Base-by-base conservation (phyloP, 2,113 vertebrate species). In the Chauna torquata region DNA sequence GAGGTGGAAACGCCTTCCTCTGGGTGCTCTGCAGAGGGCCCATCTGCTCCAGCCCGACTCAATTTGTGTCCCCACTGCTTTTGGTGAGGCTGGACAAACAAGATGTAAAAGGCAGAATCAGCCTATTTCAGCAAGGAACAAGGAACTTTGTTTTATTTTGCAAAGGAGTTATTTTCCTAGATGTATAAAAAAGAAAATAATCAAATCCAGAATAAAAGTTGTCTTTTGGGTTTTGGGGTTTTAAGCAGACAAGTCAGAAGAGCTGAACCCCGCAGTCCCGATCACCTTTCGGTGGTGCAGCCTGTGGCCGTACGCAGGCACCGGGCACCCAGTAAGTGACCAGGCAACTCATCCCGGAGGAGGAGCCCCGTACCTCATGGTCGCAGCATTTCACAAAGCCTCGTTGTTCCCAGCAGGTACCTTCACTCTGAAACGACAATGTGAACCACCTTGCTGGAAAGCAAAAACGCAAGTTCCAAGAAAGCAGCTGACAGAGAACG, bases 331-430 rank as follows among this genome's bases (percentile, higher is more conserved):
- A 9, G 38, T 5, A 30, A 42, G 30, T 11, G 12, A 5, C 52
- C 47, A 6, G 50, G 52, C 55, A 57, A 14, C 79, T 22, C 80
- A 15, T 1, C 47, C 4, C 0, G 9, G 68, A 3, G 13, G 3
- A 36, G 45, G 9, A 62, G 72, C 68, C 0, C 3, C 42, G 0
- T 77, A 81, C 76, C 90, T 81, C 16, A 0, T 0, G 14, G 54
- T 13, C 17, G 2, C 90, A 36, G 87, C 0, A n/a, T 23, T 1
- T 12, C 59, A 32, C 74, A 38, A 38, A 45, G 5, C 38, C 58
- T 64, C 65, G 4, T 5, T 59, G 95, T 70, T 78, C 44, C 24
- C 70, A 54, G 66, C 78, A 82, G 93, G 65, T 77, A 85, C 2
- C 83, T 32, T 38, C 13, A 0, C 10, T 45, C 90, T 34, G 74